Evolutionary conservation across 2,888 invertebrate genomes (phyloP).

Genomic region (Synanthedon tipuliformis): DNA sequence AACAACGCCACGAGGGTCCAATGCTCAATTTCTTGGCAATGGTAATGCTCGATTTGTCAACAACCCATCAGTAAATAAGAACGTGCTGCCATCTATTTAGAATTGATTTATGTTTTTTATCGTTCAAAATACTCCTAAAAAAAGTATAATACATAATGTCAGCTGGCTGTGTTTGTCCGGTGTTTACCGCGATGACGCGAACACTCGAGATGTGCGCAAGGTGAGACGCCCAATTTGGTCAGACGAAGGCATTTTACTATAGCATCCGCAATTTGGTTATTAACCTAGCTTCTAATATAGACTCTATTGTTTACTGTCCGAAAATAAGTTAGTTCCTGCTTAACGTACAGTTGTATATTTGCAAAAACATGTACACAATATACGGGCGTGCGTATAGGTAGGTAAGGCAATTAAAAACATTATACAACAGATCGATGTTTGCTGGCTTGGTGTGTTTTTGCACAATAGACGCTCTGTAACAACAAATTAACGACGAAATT

Average conservation of each 20-base stretch:
- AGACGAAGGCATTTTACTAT: constrained; percentile 22
- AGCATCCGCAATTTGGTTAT: background rate
- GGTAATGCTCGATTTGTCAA: too few relatives aligned
- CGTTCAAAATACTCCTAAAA: background rate
- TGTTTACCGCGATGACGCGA: constrained; percentile 45
- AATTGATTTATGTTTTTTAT: background rate
- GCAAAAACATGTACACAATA: constrained; percentile 16
- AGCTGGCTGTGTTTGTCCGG: constrained; percentile 43
- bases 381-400: constrained; percentile 12
- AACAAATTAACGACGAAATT: constrained; percentile 14
- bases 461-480: background rate
- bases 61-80: too few relatives aligned
- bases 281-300: background rate
- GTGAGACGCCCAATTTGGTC: constrained; percentile 39
- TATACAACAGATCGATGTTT: constrained; percentile 1
- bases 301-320: background rate
- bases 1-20: too few relatives aligned
- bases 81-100: too few relatives aligned
- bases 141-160: constrained; percentile 14
- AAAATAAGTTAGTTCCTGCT: constrained; percentile 6
- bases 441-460: background rate
- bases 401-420: constrained; percentile 37
- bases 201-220: constrained; percentile 34
- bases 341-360: constrained; percentile 9
- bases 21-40: too few relatives aligned